phyloP scores from a whole-genome alignment of 2,888 invertebrate species.

The Embidobia sp. region DNA sequence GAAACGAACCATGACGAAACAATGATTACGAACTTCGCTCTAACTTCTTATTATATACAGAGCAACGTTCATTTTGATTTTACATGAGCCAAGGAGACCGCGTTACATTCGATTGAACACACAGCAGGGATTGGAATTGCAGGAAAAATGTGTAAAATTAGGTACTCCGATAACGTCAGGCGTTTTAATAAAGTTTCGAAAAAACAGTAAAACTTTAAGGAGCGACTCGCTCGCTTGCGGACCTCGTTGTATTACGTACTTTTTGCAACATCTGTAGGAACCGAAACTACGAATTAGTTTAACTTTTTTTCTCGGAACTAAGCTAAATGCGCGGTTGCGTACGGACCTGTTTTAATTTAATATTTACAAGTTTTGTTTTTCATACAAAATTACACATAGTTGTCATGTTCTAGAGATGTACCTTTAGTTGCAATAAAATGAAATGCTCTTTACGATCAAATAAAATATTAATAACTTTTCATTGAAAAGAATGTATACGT shows the following conservation, averaged over 20 bases:
- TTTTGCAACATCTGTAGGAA: slow-evolving; percentile 37
- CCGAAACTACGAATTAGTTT: slow-evolving; percentile 24
- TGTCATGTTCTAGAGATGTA: too few species aligned
- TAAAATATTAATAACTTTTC: too few species aligned
- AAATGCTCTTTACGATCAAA: too few species aligned
- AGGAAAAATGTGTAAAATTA: slow-evolving; percentile 22
- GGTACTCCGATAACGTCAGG: slow-evolving; percentile 19
- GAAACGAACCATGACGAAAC: slow-evolving; percentile 25
- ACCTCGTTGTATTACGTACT: neutral
- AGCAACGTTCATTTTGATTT: slow-evolving; percentile 21
- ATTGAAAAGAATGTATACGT: too few species aligned
- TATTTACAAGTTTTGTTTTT: too few species aligned
- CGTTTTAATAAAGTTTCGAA: slow-evolving; percentile 28
- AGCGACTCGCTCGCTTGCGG: too few species aligned
- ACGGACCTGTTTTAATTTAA: slow-evolving; percentile 4
- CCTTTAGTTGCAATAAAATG: too few species aligned
- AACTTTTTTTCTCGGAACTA: slow-evolving; percentile 13
- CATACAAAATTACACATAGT: too few species aligned
- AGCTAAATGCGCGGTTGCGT: slow-evolving; percentile 11
- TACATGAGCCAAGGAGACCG: neutral
- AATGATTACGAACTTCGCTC: slow-evolving; percentile 44
- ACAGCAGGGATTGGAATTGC: slow-evolving; percentile 1
- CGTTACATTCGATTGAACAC: slow-evolving; percentile 10
- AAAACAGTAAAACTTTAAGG: neutral
- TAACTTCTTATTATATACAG: slow-evolving; percentile 40